Percentiles rank a stretch among this genome's conserved stretches.
Conservation (phyloP, 2,113 vertebrate genomes). For the Leuciscus idus region DNA sequence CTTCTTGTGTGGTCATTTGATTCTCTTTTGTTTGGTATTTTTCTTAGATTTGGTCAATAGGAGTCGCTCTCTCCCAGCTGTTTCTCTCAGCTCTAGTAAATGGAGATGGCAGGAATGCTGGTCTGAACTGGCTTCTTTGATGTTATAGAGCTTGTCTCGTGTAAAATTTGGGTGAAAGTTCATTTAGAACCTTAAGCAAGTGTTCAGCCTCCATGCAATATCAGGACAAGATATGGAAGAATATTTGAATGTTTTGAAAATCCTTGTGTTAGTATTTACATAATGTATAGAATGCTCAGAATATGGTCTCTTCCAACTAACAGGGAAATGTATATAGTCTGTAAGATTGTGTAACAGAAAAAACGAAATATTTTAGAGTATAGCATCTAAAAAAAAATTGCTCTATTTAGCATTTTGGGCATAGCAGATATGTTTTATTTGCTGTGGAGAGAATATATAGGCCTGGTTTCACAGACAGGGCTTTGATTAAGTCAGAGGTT, state of each 20-base stretch:
- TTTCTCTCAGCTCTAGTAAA: neutral
- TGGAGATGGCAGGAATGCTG: neutral
- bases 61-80: neutral
- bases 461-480: too few species aligned
- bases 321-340: neutral
- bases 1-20: constrained; percentile 11
- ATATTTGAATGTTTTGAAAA: neutral
- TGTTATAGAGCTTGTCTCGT: neutral
- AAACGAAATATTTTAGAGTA: neutral
- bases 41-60: neutral
- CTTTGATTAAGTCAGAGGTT: too few species aligned
- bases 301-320: neutral
- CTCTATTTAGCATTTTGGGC: neutral
- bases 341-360: neutral
- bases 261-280: neutral
- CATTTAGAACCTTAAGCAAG: neutral
- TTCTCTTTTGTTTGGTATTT: neutral
- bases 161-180: constrained; percentile 11
- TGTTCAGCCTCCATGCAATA: neutral
- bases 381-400: neutral
- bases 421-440: neutral
- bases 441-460: neutral
- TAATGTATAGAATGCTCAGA: neutral
- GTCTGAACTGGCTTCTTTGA: constrained; percentile 2
- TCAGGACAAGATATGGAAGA: neutral